These are phyloP conservation scores for Lonchura striata DNA, from an alignment of 2,113 vertebrate species.

Conservation along the genomic window DNA sequence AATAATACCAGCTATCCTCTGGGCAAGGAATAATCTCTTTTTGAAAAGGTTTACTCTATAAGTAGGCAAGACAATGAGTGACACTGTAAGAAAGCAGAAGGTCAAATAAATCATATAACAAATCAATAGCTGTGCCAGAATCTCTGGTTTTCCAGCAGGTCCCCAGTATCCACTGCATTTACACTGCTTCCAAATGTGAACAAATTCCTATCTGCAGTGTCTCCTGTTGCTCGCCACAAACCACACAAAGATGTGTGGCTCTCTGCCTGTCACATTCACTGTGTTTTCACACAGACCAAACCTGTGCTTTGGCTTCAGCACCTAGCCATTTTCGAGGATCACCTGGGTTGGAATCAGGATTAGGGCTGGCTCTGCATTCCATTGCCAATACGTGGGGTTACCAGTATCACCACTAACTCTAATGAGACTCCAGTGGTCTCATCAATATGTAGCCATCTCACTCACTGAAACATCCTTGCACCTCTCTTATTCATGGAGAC, in stretches of 20 bases:
- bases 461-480: neutral
- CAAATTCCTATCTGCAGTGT: neutral
- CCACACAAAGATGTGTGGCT: neutral
- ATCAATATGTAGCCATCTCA: neutral
- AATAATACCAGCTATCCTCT: neutral
- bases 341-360: neutral
- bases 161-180: neutral
- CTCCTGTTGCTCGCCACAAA: neutral
- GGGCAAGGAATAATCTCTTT: neutral
- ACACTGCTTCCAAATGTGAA: neutral
- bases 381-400: fast-evolving
- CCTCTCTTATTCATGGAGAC: neutral
- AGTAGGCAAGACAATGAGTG: neutral
- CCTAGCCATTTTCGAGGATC: neutral
- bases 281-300: neutral
- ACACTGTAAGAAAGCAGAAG: neutral
- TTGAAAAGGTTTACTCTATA: neutral
- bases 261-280: neutral
- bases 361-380: neutral
- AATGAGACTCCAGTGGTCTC: neutral
- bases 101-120: neutral
- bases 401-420: neutral
- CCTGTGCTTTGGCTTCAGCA: neutral
- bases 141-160: neutral
- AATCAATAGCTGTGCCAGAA: neutral